These are phyloP conservation scores for Amazona guildingii DNA, from an alignment of 2,113 vertebrate species.

Conservation along the genomic window DNA sequence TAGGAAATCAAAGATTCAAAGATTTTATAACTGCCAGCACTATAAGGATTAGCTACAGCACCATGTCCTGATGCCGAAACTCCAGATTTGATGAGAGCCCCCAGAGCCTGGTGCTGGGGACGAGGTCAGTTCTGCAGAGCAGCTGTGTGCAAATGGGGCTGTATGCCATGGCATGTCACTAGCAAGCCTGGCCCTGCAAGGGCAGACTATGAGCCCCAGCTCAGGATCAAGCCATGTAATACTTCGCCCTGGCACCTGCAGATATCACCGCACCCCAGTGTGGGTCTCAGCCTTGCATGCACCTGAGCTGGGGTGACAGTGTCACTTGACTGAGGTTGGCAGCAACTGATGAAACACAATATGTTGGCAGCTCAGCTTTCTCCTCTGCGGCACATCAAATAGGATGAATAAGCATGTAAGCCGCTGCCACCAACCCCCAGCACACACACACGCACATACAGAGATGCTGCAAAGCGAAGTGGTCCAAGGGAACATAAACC, in stretches of 20 bases:
- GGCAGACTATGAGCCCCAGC: not conserved
- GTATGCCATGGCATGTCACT: fast-evolving
- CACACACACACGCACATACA: no score
- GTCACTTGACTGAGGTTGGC: not conserved
- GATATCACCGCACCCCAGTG: not conserved
- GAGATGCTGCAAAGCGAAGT: not conserved
- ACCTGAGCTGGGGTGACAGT: not conserved
- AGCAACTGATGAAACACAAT: not conserved
- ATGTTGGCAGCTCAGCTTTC: not conserved
- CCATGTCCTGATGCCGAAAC: not conserved
- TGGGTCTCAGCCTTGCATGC: fast-evolving
- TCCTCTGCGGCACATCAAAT: not conserved
- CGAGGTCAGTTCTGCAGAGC: not conserved
- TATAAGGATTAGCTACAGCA: constrained; percentile 26
- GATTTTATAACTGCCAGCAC: not conserved
- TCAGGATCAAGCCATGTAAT: not conserved
- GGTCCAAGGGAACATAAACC: not conserved
- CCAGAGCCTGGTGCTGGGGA: not conserved
- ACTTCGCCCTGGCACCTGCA: not conserved
- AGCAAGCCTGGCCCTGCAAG: fast-evolving
- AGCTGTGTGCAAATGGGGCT: not conserved
- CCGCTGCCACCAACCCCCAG: not conserved
- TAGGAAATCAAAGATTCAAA: not conserved
- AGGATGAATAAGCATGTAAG: not conserved
- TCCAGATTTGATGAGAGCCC: not conserved